Conservation (phyloP, 2,888 invertebrate genomes). For the Cantharis nigra region DNA sequence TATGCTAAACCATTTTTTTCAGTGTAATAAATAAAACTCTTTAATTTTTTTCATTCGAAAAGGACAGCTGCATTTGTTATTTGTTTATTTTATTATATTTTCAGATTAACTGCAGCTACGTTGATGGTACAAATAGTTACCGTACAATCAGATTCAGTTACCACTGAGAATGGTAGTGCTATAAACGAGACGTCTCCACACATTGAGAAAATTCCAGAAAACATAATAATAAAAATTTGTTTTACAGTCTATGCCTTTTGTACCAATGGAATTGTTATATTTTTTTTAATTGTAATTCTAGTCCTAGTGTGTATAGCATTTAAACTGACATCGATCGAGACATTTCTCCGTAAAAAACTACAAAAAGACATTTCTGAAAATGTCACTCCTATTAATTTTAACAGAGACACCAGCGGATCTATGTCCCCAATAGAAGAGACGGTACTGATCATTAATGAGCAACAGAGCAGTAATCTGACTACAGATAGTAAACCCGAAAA, state of each 20-base stretch:
- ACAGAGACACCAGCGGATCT: too few species aligned
- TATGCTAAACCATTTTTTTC: too few species aligned
- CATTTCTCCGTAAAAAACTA: background rate
- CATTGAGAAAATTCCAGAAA: background rate
- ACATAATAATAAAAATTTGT: background rate
- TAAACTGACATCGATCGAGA: background rate
- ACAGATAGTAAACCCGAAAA: too few species aligned
- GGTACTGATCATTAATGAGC: too few species aligned
- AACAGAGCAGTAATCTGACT: too few species aligned
- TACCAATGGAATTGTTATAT: background rate
- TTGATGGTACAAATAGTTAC: background rate
- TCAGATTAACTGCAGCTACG: background rate
- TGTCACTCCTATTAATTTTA: background rate
- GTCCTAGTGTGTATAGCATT: background rate
- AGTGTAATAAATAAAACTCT: too few species aligned
- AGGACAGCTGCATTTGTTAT: too few species aligned
- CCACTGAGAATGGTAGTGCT: background rate
- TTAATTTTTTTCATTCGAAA: too few species aligned
- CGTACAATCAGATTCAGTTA: background rate
- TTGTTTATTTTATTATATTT: background rate
- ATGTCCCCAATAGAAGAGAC: too few species aligned
- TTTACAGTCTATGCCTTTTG: background rate
- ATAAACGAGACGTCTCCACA: background rate
- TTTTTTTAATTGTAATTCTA: background rate
- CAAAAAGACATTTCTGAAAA: background rate